Conservation (phyloP, 2,113 vertebrate species). For the Brachirus orientalis region DNA sequence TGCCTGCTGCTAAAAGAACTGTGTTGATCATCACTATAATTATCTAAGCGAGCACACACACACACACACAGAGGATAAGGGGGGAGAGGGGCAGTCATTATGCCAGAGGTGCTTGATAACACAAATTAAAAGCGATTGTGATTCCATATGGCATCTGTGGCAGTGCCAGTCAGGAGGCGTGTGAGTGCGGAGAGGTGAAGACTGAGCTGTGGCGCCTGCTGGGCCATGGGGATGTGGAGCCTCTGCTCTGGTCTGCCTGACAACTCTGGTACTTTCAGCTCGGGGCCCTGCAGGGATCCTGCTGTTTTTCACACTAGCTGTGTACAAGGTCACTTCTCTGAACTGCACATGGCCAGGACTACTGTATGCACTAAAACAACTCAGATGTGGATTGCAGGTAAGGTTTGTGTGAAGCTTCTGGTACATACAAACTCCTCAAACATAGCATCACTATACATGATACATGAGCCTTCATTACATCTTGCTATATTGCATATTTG, state of each 20-base stretch:
- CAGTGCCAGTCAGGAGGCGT: slow-evolving; percentile 41
- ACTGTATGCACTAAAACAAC: background rate
- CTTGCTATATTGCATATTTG: background rate
- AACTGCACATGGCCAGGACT: background rate
- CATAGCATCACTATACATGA: background rate
- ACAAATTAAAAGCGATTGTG: slow-evolving; percentile 62
- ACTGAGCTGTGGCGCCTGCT: slow-evolving; percentile 43
- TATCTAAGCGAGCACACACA: too few relatives aligned
- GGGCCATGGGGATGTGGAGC: slow-evolving; percentile 30
- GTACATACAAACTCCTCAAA: background rate
- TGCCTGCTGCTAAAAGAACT: too few relatives aligned
- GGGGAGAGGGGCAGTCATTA: slow-evolving; percentile 50
- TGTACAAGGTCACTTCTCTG: slow-evolving; percentile 35
- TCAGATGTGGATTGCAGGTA: background rate
- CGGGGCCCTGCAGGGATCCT: slow-evolving; percentile 11
- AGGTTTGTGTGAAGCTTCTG: slow-evolving; percentile 3
- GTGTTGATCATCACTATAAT: too few relatives aligned
- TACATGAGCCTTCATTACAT: background rate
- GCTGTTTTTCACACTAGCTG: slow-evolving; percentile 28
- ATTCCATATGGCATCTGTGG: slow-evolving; percentile 63
- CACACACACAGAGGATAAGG: too few relatives aligned
- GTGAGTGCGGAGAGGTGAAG: slow-evolving; percentile 31
- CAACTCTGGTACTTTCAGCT: slow-evolving; percentile 27
- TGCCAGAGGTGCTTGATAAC: slow-evolving; percentile 25
- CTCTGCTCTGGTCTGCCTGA: slow-evolving; percentile 35